phyloP scores from a whole-genome alignment of 2,797 vertebrate species.

The Diplodus sargus region DNA sequence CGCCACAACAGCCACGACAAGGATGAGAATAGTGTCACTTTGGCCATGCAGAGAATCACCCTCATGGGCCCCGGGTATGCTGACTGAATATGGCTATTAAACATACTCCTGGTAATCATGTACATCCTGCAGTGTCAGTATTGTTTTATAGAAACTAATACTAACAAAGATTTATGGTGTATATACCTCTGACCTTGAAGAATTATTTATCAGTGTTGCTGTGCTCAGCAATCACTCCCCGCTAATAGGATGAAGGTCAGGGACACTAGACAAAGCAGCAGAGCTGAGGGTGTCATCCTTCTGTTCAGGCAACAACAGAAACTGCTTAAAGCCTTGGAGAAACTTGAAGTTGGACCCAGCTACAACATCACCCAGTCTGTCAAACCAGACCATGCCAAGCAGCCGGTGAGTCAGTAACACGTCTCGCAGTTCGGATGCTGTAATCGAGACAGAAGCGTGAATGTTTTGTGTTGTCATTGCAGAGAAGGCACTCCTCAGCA shows the following conservation, averaged over 20 bases:
- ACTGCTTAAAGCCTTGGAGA: slow-evolving; percentile 84
- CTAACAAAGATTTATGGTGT: slow-evolving; percentile 5
- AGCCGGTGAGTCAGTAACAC: slow-evolving; percentile 70
- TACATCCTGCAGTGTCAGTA: slow-evolving; percentile 2
- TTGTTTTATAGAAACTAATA: slow-evolving; percentile 15
- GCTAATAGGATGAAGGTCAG: slow-evolving; percentile 35
- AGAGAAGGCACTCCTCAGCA: slow-evolving; percentile 67
- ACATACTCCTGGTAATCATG: slow-evolving; percentile 5
- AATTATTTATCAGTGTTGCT: slow-evolving; percentile 25
- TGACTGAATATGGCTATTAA: background rate
- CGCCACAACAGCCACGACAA: slow-evolving; percentile 59
- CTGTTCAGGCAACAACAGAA: slow-evolving; percentile 91
- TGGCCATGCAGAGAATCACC: slow-evolving; percentile 86
- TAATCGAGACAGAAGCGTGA: background rate
- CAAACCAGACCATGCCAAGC: slow-evolving; percentile 60
- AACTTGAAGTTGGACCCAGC: slow-evolving; percentile 78
- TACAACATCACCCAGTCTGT: slow-evolving; percentile 54
- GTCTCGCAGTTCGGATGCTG: slow-evolving; percentile 17
- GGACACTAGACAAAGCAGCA: slow-evolving; percentile 15
- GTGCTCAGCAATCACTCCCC: slow-evolving; percentile 19
- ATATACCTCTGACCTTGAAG: slow-evolving; percentile 27
- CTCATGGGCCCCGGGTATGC: slow-evolving; percentile 89
- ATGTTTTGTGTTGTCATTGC: slow-evolving; percentile 50
- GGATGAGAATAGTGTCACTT: slow-evolving; percentile 75
- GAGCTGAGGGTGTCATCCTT: slow-evolving; percentile 48